phyloP scores from a whole-genome alignment of 2,797 vertebrate species.

The Stomatorhinus walkeri region DNA sequence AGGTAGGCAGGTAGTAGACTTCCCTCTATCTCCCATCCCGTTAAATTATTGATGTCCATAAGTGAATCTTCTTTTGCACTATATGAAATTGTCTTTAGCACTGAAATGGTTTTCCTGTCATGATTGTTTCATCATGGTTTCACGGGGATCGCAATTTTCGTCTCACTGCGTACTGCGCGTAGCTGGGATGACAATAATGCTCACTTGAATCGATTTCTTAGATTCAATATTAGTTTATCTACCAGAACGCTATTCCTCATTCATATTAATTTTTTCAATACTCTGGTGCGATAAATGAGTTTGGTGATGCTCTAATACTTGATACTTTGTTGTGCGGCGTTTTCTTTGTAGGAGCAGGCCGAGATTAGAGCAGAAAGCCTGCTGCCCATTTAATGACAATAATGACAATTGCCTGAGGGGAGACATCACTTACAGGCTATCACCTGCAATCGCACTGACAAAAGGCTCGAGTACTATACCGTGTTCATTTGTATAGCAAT shows the following conservation, averaged over 20 bases:
- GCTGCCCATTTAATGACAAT: constrained; percentile 52
- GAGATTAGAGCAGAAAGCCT: constrained; percentile 20
- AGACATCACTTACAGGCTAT: constrained; percentile 53
- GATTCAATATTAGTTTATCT: neutral
- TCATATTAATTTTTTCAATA: neutral
- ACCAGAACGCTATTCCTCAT: too few species aligned
- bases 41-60: neutral
- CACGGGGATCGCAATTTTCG: neutral
- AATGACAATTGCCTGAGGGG: constrained; percentile 52
- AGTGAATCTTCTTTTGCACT: neutral
- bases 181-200: neutral
- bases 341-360: neutral
- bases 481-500: constrained; percentile 21
- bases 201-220: neutral
- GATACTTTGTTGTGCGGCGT: neutral
- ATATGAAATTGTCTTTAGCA: neutral
- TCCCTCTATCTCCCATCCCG: neutral
- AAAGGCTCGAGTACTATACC: constrained; percentile 50
- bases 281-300: neutral
- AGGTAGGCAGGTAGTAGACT: neutral
- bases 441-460: constrained; percentile 51
- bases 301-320: neutral
- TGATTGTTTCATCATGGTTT: neutral
- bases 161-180: neutral
- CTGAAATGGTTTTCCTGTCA: neutral